Base-by-base conservation (phyloP, 2,113 vertebrate genomes). In the Alethe castanea region DNA sequence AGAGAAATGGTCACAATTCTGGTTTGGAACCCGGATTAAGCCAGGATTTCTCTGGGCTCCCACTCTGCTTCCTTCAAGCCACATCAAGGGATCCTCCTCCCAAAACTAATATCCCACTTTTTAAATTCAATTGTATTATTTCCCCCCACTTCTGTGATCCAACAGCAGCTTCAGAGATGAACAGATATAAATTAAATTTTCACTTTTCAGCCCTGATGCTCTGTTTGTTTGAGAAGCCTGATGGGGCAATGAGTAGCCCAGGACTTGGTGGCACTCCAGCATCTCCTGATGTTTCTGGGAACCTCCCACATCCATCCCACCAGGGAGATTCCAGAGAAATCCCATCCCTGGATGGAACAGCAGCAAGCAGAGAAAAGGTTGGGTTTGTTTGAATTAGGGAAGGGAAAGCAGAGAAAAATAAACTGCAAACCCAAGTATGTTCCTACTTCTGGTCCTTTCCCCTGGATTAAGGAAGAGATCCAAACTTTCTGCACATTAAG, bases 361-460 rank as follows among this genome's bases (percentile, higher is more conserved):
- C 29, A 1, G 18, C 85, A 94, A n/a, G 8, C 93, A 54, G 79
- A 91, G 84, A 19, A 65, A 87, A 95, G 26, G 70, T 11, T 88
- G 91, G 90, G 87, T 92, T 95, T 90, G 90, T 95, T 96, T 97
- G 91, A 76, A 33, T 78, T 79, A 19, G 48, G 89, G 90, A 94
- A 92, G 74, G 78, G 61, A 94, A 77, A 76, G 74, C 59, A 76
- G 87, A 95, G 93, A 88, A 90, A 96, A 97, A 97, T 88, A 95
- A 95, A 94, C 91, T 94, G 74, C 53, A 93, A 91, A 85, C 89
- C 94, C 11, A 95, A 94, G 35, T 85, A 86, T 90, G 93, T 93
- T 96, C 87, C 84, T 77, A 5, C 74, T 85, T 23, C n/a, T 11
- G 59, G 3, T 47, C 53, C 78, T 57, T 88, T 73, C 47, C 90